phyloP scores from a whole-genome alignment of 2,113 vertebrate species.

The Xenopus tropicalis region DNA sequence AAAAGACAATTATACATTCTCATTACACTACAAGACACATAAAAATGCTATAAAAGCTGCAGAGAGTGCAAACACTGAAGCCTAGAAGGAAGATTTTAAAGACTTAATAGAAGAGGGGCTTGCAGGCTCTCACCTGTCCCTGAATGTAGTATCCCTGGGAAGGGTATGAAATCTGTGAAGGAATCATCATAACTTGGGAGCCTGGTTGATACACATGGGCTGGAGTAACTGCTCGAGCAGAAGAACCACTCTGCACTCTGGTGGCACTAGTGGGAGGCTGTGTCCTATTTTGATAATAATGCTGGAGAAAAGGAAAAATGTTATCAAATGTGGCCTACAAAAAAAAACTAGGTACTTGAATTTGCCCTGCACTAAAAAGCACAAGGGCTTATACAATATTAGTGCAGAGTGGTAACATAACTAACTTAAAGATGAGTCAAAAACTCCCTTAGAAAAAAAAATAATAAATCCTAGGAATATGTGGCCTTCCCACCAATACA shows the following conservation, averaged over 20 bases:
- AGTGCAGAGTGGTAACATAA: neutral
- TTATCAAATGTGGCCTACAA: neutral
- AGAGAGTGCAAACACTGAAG: too few relatives aligned
- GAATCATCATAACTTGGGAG: constrained; percentile 98
- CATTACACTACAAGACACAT: too few relatives aligned
- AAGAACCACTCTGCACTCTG: constrained; percentile 78
- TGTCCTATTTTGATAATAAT: constrained; percentile 86
- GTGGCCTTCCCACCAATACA: too few relatives aligned
- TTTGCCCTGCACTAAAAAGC: neutral
- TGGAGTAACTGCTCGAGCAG: constrained; percentile 82
- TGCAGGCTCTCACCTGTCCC: constrained; percentile 77
- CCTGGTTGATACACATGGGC: constrained; percentile 88
- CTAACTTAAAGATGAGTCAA: neutral
- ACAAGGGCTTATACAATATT: too few relatives aligned
- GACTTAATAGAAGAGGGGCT: too few relatives aligned
- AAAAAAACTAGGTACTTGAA: neutral
- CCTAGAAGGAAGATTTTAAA: too few relatives aligned
- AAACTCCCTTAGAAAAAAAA: neutral
- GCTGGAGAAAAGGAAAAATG: constrained; percentile 61
- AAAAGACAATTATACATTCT: neutral
- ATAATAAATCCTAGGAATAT: neutral
- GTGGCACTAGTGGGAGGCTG: constrained; percentile 80
- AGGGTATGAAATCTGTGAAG: constrained; percentile 85
- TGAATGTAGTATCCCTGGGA: constrained; percentile 92
- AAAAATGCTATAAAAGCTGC: too few relatives aligned